Percentiles rank a stretch among this genome's conserved stretches.
These are phyloP conservation scores for Dicentrarchus labrax DNA, from an alignment of 2,113 vertebrate species.

Conservation along the genomic window DNA sequence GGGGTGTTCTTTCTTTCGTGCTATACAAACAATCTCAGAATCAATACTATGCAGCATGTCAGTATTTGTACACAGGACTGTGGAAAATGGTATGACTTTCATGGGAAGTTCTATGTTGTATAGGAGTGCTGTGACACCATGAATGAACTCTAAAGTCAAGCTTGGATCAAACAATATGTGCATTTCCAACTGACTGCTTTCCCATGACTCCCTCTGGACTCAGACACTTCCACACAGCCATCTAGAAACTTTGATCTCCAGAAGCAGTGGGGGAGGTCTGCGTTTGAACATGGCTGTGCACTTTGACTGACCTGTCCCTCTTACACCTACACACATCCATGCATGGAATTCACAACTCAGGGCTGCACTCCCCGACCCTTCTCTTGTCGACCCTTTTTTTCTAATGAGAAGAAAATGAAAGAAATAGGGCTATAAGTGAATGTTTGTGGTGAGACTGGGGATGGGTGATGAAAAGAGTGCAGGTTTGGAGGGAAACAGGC, in stretches of 20 bases:
- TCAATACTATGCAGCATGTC: neutral
- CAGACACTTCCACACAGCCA: neutral
- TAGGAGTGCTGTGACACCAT: neutral
- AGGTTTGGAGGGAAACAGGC: slow-evolving; percentile 10
- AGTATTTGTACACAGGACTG: neutral
- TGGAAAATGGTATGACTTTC: neutral
- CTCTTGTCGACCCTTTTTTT: neutral
- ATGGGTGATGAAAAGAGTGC: slow-evolving; percentile 3
- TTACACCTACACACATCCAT: slow-evolving; percentile 59
- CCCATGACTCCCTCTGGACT: neutral
- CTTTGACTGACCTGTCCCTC: slow-evolving; percentile 31
- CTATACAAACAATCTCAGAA: neutral
- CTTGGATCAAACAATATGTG: slow-evolving; percentile 19
- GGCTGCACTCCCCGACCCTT: slow-evolving; percentile 1
- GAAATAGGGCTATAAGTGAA: neutral
- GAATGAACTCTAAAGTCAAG: slow-evolving; percentile 4
- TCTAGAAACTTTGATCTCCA: slow-evolving; percentile 38
- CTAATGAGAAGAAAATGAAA: neutral
- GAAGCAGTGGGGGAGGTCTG: slow-evolving; percentile 6
- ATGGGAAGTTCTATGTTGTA: neutral
- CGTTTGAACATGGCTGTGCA: slow-evolving; percentile 32
- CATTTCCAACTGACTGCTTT: slow-evolving; percentile 10
- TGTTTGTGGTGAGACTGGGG: neutral
- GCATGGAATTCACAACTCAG: slow-evolving; percentile 30
- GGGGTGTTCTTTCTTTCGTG: too few relatives aligned